phyloP scores from a whole-genome alignment of 2,113 vertebrate species.

The Leucoraja erinaceus region DNA sequence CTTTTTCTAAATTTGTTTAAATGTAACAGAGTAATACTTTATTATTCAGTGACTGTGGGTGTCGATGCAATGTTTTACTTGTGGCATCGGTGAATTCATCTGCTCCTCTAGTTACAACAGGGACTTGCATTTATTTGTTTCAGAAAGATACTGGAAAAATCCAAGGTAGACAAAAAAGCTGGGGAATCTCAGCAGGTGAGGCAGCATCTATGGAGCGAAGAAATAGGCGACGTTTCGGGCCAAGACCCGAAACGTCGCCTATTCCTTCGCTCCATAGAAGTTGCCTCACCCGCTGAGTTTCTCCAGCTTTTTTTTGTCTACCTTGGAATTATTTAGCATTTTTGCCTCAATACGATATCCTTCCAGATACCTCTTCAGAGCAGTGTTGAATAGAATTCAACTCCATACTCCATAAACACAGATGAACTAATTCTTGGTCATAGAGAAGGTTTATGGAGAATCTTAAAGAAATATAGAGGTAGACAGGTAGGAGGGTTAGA shows the following conservation, averaged over 20 bases:
- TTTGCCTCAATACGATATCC: not conserved
- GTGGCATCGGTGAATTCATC: not conserved
- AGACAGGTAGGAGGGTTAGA: not conserved
- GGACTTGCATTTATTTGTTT: not conserved
- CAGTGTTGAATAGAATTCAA: not conserved
- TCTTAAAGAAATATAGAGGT: not conserved
- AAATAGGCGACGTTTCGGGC: too few relatives aligned
- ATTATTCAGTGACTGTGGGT: conserved; percentile 15
- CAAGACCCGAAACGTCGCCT: too few relatives aligned
- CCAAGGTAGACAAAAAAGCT: too few relatives aligned
- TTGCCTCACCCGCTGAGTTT: too few relatives aligned
- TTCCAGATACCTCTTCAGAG: not conserved
- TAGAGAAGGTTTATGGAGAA: not conserved
- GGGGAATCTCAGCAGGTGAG: too few relatives aligned
- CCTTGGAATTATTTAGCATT: not conserved
- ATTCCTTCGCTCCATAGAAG: too few relatives aligned
- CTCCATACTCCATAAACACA: not conserved
- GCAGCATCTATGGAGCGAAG: too few relatives aligned
- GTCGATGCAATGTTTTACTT: not conserved
- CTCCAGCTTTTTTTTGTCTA: too few relatives aligned
- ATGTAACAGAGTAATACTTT: not conserved
- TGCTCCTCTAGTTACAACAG: not conserved
- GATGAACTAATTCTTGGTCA: not conserved
- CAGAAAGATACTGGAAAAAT: too few relatives aligned
- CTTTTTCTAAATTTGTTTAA: conserved; percentile 28